Base-by-base conservation (phyloP, 2,888 invertebrate genomes). In the Sarcophaga carnaria region DNA sequence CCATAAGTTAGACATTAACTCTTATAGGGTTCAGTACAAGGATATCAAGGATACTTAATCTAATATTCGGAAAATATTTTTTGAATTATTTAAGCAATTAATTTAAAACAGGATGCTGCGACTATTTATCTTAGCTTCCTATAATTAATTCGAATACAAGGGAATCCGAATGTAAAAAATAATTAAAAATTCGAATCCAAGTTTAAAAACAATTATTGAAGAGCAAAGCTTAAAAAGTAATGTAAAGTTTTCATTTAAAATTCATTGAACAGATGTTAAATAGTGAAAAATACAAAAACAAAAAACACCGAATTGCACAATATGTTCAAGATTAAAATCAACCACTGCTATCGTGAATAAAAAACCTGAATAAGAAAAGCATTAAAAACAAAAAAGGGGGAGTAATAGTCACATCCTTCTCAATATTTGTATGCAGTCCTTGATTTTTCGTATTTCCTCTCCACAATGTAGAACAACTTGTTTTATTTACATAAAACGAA, bases 401-500 rank as follows among this genome's bases (percentile, higher is more conserved):
- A 17, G 12, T 12, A 54, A 54, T 10, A 54, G 54, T 12, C 54
- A 54, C 54, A 54, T 54, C 17, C 54, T 54, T 54, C 17, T 54
- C 5, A 14, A 54, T 54, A 14, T 54, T 54, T 54, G 12, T 14
- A 54, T 14, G 12, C 54, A 54, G 54, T 14, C 54, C 54, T 54
- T 54, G 54, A 54, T 54, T 54, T 54, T 54, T 17, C 54, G 14
- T 54, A 54, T 54, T 17, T 54, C 54, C 17, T 54, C 17, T 5
- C 10, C 17, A 54, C 54, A 62, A 59, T 70, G 62, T 70, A 70
- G 49, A n/a, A 70, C 70, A 70, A 69, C 72, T 80, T 74, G 59
- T 79, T 74, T 71, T 62, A 69, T 76, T 62, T 72, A 67, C 71
- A 72, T 54, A 74, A 85, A 70, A 60, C 45, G 11, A 49, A 85